A percentile compares a stretch with the other conserved stretches of the same genome.
phyloP scores from a whole-genome alignment of 2,113 vertebrate genomes.

The Eptesicus fuscus region DNA sequence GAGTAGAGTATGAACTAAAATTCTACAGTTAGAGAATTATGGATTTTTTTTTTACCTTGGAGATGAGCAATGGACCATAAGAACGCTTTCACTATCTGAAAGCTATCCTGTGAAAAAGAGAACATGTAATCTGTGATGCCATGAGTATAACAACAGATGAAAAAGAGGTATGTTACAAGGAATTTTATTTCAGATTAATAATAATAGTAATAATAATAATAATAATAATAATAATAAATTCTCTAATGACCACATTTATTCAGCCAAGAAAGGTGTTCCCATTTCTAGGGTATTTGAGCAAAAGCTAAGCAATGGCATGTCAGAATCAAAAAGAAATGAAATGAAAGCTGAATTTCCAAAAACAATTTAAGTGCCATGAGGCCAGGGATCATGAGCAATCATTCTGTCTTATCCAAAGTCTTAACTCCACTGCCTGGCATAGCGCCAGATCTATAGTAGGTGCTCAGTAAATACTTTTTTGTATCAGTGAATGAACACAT shows the following conservation, averaged over 20 bases:
- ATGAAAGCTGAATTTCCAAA: not conserved
- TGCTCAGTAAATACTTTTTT: not conserved
- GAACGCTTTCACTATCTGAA: not conserved
- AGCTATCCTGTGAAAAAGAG: not conserved
- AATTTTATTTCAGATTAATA: not conserved
- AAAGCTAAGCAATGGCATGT: not conserved
- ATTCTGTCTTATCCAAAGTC: not conserved
- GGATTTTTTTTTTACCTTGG: not conserved
- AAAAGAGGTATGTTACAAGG: not conserved
- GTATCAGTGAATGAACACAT: not conserved
- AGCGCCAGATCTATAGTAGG: not conserved
- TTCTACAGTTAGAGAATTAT: not conserved
- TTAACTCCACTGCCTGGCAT: not conserved
- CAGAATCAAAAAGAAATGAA: not conserved
- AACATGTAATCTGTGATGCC: not conserved
- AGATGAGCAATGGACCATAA: not conserved
- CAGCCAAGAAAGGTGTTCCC: not conserved
- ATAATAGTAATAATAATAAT: not conserved
- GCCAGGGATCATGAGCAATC: not conserved
- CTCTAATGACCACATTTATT: not conserved
- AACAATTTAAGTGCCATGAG: not conserved
- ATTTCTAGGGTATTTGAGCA: not conserved
- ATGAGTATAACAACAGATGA: not conserved
- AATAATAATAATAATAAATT: not conserved
- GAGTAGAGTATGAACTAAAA: not conserved